These are phyloP conservation scores for Scaptomyza caliginosa DNA, from an alignment of 2,888 invertebrate genomes.

Conservation along the genomic window DNA sequence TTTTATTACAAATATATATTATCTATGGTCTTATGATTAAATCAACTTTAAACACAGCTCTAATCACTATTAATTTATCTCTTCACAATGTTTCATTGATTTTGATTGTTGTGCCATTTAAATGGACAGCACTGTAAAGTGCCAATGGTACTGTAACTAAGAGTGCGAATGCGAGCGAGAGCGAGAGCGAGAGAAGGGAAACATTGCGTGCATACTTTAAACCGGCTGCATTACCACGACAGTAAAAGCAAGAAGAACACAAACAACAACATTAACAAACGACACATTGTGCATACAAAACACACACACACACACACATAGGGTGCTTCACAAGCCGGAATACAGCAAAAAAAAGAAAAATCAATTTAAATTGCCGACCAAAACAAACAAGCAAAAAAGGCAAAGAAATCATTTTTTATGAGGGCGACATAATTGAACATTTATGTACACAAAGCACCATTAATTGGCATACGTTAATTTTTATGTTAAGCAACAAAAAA, in stretches of 20 bases:
- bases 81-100: constrained; percentile 9
- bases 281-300: neutral
- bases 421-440: constrained; percentile 19
- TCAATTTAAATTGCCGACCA: constrained; percentile 64
- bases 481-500: neutral
- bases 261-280: constrained; percentile 1
- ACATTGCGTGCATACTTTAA: constrained; percentile 41
- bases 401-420: constrained; percentile 10
- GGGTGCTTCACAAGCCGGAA: constrained; percentile 14
- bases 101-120: constrained; percentile 44
- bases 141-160: neutral
- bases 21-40: neutral
- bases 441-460: neutral
- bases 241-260: neutral
- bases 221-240: constrained; percentile 40
- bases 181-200: neutral
- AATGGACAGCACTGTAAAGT: constrained; percentile 40
- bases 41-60: neutral
- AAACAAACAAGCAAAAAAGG: constrained; percentile 30
- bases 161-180: neutral
- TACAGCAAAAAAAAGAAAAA: constrained; percentile 57
- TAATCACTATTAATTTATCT: constrained; percentile 7
- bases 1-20: neutral
- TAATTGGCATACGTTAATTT: constrained; percentile 16
- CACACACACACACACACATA: neutral